phyloP scores from a whole-genome alignment of 2,888 invertebrate species.

The Aphidoletes aphidimyza region DNA sequence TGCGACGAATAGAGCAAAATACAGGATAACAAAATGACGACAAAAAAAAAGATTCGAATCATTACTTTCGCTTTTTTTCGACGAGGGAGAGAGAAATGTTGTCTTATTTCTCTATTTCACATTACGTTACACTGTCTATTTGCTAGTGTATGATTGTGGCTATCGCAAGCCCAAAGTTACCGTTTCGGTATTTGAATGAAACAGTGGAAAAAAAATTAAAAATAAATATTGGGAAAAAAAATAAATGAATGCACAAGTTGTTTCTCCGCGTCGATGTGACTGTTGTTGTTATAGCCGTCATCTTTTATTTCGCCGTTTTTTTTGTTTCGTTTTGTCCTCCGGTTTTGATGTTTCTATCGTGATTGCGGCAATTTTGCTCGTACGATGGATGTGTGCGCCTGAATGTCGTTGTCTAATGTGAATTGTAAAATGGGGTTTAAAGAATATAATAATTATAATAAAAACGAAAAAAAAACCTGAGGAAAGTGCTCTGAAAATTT shows the following conservation, averaged over 20 bases:
- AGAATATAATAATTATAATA: too few relatives aligned
- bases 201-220: conserved; percentile 37
- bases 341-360: too few relatives aligned
- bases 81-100: too few relatives aligned
- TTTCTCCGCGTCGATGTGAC: conserved; percentile 6
- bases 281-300: background rate
- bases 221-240: conserved; percentile 48
- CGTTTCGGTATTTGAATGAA: conserved; percentile 37
- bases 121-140: background rate
- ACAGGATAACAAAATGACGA: background rate
- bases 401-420: too few relatives aligned
- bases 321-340: background rate
- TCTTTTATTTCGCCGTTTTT: background rate
- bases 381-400: too few relatives aligned
- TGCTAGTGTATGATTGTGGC: background rate
- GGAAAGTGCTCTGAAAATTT: too few relatives aligned
- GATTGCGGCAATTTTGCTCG: too few relatives aligned
- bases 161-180: background rate
- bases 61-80: background rate
- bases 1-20: too few relatives aligned
- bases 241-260: conserved; percentile 48
- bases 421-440: too few relatives aligned
- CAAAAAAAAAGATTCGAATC: background rate
- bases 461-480: too few relatives aligned
- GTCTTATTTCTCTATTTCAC: background rate